Base-by-base conservation (phyloP, 2,113 vertebrate genomes). In the Myotis yumanensis region DNA sequence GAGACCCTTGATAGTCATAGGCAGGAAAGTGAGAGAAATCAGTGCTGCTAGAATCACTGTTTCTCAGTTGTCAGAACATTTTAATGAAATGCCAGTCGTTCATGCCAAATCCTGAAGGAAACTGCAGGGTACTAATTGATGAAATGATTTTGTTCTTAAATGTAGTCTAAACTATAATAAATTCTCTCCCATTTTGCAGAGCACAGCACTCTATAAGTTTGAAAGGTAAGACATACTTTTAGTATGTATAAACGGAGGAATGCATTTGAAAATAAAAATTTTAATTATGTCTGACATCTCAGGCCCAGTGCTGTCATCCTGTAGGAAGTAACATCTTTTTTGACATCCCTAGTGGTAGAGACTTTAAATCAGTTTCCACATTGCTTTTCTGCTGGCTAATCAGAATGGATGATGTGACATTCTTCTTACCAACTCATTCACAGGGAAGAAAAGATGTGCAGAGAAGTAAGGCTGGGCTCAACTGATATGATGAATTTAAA, bases 201-300 rank as follows among this genome's bases (percentile, higher is more conserved):
- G 83, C 92, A 92, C n/a, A 96, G 96, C 91, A 97, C 20, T 96
- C 76, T 62, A 17, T 66, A 95, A 97, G 80, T 97, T 97, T n/a
- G 64, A 96, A 97, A 95, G 87, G 81, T 86, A 95, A 94, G 89
- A 15, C 57, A 75, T 68, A 84, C 82, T 92, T 95, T 93, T 22
- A 76, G 51, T 51, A 71, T 77, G 72, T 89, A 83, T 95, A 96
- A 97, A 97, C 96, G 86, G 86, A 9, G 3, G 64, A 96, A 86
- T 93, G 37, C 91, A 95, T 98, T 97, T 96, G 93, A 97, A 98
- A 97, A 95, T 93, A 97, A 97, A 96, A 88, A 37, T 96, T 98
- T 98, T 97, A 98, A 98, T 98, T 98, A 96, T 93, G 30, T 96
- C 97, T 97, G 97, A 86, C 96, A 89, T 97, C 97, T 95, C 89